Percentiles rank a stretch among this genome's conserved stretches.
phyloP scores from a whole-genome alignment of 2,797 vertebrate genomes.

The Protonibea diacanthus region DNA sequence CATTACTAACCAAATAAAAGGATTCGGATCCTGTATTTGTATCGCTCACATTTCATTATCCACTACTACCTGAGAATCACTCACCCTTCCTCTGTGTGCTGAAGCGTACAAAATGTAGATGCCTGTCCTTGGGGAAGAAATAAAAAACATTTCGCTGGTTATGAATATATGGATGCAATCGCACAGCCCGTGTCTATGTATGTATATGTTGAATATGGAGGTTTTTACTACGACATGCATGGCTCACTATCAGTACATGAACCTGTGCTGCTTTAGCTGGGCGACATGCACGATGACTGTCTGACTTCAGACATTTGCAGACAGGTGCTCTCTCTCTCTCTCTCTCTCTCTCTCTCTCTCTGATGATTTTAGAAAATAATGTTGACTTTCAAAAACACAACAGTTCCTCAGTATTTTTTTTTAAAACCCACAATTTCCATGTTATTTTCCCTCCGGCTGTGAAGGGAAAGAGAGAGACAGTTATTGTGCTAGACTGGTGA shows the following conservation, averaged over 20 bases:
- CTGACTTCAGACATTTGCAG: neutral
- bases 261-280: neutral
- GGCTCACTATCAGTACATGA: slow-evolving; percentile 22
- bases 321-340: neutral
- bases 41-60: slow-evolving; percentile 37
- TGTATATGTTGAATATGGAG: slow-evolving; percentile 14
- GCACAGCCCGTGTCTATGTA: neutral
- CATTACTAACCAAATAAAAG: neutral
- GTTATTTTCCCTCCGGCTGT: slow-evolving; percentile 4
- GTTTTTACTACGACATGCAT: neutral
- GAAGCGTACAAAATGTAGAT: slow-evolving; percentile 40
- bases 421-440: neutral
- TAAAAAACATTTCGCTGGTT: slow-evolving; percentile 28
- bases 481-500: neutral
- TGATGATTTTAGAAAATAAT: slow-evolving; percentile 13
- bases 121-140: slow-evolving; percentile 18
- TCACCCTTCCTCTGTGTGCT: slow-evolving; percentile 16
- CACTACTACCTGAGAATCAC: slow-evolving; percentile 7
- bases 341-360: neutral
- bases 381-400: slow-evolving; percentile 7
- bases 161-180: slow-evolving; percentile 71
- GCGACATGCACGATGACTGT: neutral
- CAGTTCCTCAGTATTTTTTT: neutral
- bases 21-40: neutral
- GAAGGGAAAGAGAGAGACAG: neutral